A percentile compares a stretch with the other conserved stretches of the same genome.
Evolutionary conservation across 2,113 vertebrate genomes (phyloP).

Genomic region (Jacana jacana): DNA sequence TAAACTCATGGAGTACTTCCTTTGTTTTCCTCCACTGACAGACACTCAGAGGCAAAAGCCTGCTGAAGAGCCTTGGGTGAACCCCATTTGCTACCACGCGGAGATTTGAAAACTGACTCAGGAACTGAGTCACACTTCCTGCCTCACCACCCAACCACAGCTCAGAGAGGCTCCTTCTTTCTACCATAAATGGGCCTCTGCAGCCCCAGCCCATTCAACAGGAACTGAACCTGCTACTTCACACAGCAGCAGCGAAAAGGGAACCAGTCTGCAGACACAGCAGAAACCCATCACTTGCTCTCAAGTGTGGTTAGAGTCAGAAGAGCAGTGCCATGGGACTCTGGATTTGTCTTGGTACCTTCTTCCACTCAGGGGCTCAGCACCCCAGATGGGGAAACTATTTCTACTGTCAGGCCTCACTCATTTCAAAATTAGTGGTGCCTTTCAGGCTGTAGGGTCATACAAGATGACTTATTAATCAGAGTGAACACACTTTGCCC

Average conservation of each 20-base stretch:
- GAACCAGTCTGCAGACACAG: neutral
- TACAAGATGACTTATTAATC: neutral
- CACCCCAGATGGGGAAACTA: neutral
- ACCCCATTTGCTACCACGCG: slow-evolving; percentile 18
- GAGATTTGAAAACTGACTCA: slow-evolving; percentile 74
- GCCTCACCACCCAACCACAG: slow-evolving; percentile 67
- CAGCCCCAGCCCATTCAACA: slow-evolving; percentile 57
- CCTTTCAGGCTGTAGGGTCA: neutral
- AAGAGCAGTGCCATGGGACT: neutral
- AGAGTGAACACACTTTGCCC: neutral
- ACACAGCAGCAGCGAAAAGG: slow-evolving; percentile 11
- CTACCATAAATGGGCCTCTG: slow-evolving; percentile 80
- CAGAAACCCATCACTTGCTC: neutral
- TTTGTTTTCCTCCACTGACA: neutral
- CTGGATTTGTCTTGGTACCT: neutral
- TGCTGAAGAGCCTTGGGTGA: slow-evolving; percentile 17
- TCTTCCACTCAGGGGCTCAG: neutral
- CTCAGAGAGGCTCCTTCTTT: slow-evolving; percentile 64
- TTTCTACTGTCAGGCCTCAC: neutral
- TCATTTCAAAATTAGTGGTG: neutral
- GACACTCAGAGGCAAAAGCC: neutral
- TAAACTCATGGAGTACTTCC: neutral
- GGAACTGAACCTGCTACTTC: slow-evolving; percentile 69
- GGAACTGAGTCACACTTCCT: slow-evolving; percentile 85
- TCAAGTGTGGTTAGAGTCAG: neutral